Percentiles rank a stretch among this genome's conserved stretches.
Conservation (phyloP, 2,888 invertebrate species). For the Oscheius sp. region DNA sequence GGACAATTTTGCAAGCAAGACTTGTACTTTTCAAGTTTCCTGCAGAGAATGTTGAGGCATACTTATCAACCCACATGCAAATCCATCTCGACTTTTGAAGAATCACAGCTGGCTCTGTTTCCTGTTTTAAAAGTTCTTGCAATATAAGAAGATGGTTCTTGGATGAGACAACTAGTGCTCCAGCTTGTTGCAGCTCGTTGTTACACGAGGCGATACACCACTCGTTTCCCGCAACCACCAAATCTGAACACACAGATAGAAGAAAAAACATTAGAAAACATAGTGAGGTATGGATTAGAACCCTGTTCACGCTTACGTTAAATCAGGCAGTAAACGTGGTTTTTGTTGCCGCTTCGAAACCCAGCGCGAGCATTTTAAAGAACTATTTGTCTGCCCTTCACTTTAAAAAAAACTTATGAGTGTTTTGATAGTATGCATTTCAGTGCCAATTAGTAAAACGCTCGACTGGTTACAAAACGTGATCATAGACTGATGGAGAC, state of each 20-base stretch:
- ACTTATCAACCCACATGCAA: slow-evolving; percentile 7
- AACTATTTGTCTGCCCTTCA: no score
- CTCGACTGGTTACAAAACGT: no score
- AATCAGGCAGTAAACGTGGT: no score
- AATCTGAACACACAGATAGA: background rate
- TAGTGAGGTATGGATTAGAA: no score
- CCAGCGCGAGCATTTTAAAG: no score
- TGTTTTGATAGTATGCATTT: no score
- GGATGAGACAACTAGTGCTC: background rate
- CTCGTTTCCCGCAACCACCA: slow-evolving; percentile 19
- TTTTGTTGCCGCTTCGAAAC: no score
- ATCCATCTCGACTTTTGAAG: slow-evolving; percentile 25
- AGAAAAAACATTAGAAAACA: no score
- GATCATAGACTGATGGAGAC: background rate
- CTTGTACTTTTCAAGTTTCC: background rate
- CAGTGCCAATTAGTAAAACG: no score
- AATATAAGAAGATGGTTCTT: slow-evolving; percentile 4
- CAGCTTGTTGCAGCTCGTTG: background rate
- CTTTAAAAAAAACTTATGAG: no score
- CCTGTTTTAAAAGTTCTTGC: slow-evolving; percentile 7
- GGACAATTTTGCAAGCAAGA: slow-evolving; percentile 5
- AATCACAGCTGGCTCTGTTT: background rate
- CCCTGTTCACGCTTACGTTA: no score
- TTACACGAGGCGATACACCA: slow-evolving; percentile 22
- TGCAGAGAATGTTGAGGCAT: background rate